Conservation (phyloP, 2,888 invertebrate genomes). For the Harpalus rubripes region DNA sequence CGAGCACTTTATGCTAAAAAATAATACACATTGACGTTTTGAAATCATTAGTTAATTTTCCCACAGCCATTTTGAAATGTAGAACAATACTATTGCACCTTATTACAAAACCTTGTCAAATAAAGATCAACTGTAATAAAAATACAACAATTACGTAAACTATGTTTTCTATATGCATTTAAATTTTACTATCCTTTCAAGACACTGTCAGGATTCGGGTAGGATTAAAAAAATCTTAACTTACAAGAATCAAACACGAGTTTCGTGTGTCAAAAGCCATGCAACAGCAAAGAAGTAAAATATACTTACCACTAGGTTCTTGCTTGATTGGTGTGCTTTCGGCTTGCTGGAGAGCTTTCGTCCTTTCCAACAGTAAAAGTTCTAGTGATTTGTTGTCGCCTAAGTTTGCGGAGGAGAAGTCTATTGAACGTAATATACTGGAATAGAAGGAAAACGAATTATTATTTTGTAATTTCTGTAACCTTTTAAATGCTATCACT, state of each 20-base stretch:
- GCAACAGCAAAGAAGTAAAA: constrained; percentile 52
- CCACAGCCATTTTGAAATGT: constrained; percentile 61
- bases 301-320: constrained; percentile 76
- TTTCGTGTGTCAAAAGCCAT: constrained; percentile 65
- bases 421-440: constrained; percentile 89
- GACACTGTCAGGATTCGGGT: not conserved
- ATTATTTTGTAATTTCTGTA: no score
- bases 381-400: constrained; percentile 83
- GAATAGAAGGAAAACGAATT: not conserved
- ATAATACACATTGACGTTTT: constrained; percentile 60
- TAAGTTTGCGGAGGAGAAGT: constrained; percentile 81
- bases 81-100: constrained; percentile 57
- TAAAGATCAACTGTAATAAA: constrained; percentile 64
- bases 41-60: constrained; percentile 62
- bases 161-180: not conserved
- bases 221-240: not conserved
- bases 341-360: constrained; percentile 83
- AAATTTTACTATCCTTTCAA: no score
- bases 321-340: constrained; percentile 79
- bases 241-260: constrained; percentile 53
- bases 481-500: no score
- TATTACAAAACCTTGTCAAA: constrained; percentile 65
- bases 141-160: constrained; percentile 63
- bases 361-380: constrained; percentile 87
- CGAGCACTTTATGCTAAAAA: not conserved